Percentiles rank a stretch among this genome's conserved stretches.
These are phyloP conservation scores for Osmerus mordax DNA, from an alignment of 2,113 vertebrate species.

Conservation along the genomic window DNA sequence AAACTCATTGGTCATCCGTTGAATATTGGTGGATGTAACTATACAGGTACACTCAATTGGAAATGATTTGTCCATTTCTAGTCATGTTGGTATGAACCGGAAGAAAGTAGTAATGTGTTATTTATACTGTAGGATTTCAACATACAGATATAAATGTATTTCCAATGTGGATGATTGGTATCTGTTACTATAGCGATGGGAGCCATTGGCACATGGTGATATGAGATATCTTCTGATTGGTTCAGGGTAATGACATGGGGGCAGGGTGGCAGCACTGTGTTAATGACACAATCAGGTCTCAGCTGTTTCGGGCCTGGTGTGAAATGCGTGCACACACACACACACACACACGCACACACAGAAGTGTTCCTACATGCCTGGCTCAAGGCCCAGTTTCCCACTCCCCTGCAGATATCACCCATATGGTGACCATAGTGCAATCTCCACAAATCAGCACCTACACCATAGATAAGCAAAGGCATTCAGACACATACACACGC, in stretches of 20 bases:
- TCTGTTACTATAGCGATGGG: not conserved
- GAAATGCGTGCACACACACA: not conserved
- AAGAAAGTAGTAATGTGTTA: no score
- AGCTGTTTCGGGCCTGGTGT: constrained; percentile 1
- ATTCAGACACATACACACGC: not conserved
- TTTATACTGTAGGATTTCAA: no score
- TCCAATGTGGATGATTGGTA: not conserved
- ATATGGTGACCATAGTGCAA: not conserved
- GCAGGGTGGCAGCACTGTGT: not conserved
- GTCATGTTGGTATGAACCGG: no score
- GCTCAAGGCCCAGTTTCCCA: not conserved
- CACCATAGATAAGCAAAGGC: not conserved
- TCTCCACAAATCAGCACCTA: not conserved
- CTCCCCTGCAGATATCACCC: not conserved
- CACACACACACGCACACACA: not conserved
- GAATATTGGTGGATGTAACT: no score
- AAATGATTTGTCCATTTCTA: no score
- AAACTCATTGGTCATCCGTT: no score
- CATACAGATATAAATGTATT: no score
- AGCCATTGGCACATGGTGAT: not conserved
- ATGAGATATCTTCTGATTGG: not conserved
- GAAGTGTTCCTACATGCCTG: not conserved
- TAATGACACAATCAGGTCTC: constrained; percentile 3
- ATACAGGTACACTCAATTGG: no score
- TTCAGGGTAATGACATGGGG: not conserved